phyloP scores from a whole-genome alignment of 2,797 vertebrate genomes.

The Okamejei kenojei region DNA sequence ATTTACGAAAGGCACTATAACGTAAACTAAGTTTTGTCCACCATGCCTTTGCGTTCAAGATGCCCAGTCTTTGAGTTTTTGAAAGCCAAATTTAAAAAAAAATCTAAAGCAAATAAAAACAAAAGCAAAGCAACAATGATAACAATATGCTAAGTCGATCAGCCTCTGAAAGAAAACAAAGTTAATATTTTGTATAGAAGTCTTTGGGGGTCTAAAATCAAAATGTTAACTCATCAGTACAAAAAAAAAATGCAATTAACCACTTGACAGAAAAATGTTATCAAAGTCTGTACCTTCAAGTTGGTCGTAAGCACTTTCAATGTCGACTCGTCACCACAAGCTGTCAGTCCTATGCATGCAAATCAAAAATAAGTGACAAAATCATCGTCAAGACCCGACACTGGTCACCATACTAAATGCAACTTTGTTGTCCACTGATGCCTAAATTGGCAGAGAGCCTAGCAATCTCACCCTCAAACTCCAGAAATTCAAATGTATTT shows the following conservation, averaged over 20 bases:
- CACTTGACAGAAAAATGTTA: conserved; percentile 9
- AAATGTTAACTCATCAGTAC: background rate
- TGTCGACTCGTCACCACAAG: background rate
- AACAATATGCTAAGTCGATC: background rate
- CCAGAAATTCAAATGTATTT: background rate
- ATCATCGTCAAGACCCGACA: background rate
- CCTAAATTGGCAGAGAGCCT: background rate
- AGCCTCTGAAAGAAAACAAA: background rate
- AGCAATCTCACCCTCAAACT: background rate
- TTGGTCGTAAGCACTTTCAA: background rate
- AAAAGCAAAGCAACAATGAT: background rate
- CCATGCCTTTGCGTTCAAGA: background rate
- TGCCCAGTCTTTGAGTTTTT: background rate
- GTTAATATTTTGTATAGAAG: background rate
- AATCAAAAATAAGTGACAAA: background rate
- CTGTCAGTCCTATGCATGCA: background rate
- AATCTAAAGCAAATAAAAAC: background rate
- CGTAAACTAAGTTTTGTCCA: background rate
- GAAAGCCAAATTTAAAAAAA: background rate
- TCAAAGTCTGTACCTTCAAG: conserved; percentile 20
- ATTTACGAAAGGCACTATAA: too few species aligned
- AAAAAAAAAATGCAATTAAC: background rate
- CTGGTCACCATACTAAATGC: background rate
- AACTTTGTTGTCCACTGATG: background rate
- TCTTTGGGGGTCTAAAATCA: background rate